Percentiles rank a stretch among this genome's conserved stretches.
Conservation (phyloP, 2,113 vertebrate species). For the Sylvia atricapilla region DNA sequence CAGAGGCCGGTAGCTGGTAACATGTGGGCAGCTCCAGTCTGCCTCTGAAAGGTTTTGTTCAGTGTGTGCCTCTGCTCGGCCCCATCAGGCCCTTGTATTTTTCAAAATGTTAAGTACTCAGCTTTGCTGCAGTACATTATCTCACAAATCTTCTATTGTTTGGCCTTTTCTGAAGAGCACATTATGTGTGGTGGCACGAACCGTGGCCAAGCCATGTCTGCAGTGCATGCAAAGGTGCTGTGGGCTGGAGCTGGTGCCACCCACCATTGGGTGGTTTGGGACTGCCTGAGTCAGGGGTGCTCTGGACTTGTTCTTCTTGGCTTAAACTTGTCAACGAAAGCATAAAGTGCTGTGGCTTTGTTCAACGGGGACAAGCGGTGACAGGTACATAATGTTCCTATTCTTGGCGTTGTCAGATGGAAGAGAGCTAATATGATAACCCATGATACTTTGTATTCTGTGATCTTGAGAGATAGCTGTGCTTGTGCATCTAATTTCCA, state of each 20-base stretch:
- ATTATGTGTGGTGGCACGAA: neutral
- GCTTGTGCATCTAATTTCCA: neutral
- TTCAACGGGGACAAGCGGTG: neutral
- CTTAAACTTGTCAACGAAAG: neutral
- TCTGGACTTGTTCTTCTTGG: neutral
- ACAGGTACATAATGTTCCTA: neutral
- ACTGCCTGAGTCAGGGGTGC: neutral
- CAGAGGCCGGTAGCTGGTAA: neutral
- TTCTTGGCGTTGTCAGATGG: neutral
- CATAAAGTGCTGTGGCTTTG: neutral
- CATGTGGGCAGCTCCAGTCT: conserved; percentile 28
- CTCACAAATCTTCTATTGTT: conserved; percentile 33
- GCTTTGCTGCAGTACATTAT: conserved; percentile 17
- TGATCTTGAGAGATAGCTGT: neutral
- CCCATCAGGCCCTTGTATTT: neutral
- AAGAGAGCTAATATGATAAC: neutral
- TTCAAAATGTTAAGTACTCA: conserved; percentile 37
- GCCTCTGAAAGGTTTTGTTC: conserved; percentile 41
- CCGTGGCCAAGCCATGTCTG: accelerated
- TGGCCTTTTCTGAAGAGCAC: neutral
- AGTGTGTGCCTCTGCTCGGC: neutral
- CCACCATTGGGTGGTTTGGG: neutral
- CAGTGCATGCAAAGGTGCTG: neutral
- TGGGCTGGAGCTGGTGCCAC: neutral
- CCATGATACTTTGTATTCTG: neutral